A percentile compares a stretch with the other conserved stretches of the same genome.
These are phyloP conservation scores for Rugalucina vietnamica DNA, from an alignment of 2,888 invertebrate species.

Conservation along the genomic window DNA sequence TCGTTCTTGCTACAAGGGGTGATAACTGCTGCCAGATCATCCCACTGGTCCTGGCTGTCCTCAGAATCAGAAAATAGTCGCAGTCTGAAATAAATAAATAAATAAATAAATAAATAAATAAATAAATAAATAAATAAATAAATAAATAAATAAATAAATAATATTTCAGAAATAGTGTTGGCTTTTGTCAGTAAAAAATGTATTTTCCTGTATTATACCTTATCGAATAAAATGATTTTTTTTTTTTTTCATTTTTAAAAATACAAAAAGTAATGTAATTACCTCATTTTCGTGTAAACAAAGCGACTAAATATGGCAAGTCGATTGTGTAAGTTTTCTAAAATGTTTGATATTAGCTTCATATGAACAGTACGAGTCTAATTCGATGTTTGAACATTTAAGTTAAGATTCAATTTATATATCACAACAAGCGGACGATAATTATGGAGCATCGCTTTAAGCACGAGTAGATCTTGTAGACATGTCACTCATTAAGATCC, in stretches of 20 bases:
- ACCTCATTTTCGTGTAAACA: neutral
- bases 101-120: neutral
- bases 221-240: neutral
- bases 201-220: neutral
- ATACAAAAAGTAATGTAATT: neutral
- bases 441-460: neutral
- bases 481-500: neutral
- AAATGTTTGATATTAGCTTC: neutral
- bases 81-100: neutral
- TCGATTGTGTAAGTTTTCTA: too few species aligned
- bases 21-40: slow-evolving; percentile 33
- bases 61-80: neutral
- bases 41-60: neutral
- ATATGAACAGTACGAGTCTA: neutral
- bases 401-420: neutral
- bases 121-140: neutral
- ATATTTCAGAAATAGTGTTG: neutral
- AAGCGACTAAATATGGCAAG: too few species aligned
- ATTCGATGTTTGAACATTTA: neutral
- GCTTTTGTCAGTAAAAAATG: neutral
- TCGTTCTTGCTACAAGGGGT: slow-evolving; percentile 32
- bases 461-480: neutral
- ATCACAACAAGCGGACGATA: neutral
- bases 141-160: neutral
- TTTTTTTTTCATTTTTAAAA: neutral